These are phyloP conservation scores for Bostrychus sinensis DNA, from an alignment of 2,113 vertebrate genomes.

Conservation along the genomic window DNA sequence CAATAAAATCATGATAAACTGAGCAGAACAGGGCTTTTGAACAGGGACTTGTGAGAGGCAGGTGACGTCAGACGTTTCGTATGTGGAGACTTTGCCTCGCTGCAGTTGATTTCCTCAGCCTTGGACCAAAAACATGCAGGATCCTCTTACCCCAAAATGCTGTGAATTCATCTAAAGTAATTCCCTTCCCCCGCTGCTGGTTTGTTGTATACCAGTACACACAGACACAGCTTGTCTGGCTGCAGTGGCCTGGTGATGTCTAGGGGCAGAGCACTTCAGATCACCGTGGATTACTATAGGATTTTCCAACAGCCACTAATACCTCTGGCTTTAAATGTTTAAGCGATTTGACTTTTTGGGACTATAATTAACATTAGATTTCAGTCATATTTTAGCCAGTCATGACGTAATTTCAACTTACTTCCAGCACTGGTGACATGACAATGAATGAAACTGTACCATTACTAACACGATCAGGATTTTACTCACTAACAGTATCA, in stretches of 20 bases:
- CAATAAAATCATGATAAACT: background rate
- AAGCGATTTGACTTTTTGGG: slow-evolving; percentile 61
- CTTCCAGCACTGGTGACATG: background rate
- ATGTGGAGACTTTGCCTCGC: background rate
- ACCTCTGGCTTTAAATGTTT: slow-evolving; percentile 68
- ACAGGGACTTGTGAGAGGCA: background rate
- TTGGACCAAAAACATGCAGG: slow-evolving; percentile 31
- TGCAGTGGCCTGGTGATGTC: slow-evolving; percentile 44
- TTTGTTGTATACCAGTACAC: slow-evolving; percentile 23
- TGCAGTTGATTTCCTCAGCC: slow-evolving; percentile 36
- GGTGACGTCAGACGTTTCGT: background rate
- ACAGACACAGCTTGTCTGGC: slow-evolving; percentile 44
- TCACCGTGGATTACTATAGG: slow-evolving; percentile 65
- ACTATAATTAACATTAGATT: slow-evolving; percentile 67
- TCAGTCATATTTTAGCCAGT: slow-evolving; percentile 24
- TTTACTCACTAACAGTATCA: slow-evolving; percentile 1
- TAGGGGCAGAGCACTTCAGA: slow-evolving; percentile 49
- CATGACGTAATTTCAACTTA: slow-evolving; percentile 19
- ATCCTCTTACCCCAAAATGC: slow-evolving; percentile 57
- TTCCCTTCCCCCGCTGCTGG: slow-evolving; percentile 44
- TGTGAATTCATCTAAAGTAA: slow-evolving; percentile 54
- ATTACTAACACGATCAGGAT: slow-evolving; percentile 13
- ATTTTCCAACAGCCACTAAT: slow-evolving; percentile 60
- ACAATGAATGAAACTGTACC: background rate
- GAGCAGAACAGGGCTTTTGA: background rate